phyloP scores from a whole-genome alignment of 2,888 invertebrate genomes.

The Amphipyra tragopoginis region DNA sequence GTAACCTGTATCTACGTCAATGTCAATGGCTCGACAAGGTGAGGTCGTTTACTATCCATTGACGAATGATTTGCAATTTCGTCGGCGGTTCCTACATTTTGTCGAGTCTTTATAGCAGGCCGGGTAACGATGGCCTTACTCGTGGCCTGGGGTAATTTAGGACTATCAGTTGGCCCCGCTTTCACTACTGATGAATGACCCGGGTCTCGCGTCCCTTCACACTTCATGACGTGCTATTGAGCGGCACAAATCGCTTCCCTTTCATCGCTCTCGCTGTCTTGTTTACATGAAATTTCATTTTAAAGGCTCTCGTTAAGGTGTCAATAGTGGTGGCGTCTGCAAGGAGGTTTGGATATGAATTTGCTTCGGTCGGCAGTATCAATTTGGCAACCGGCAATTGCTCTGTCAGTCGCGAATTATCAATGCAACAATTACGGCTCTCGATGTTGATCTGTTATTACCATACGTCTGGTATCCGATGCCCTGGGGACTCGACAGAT shows the following conservation, averaged over 20 bases:
- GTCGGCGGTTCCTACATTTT: conserved; percentile 63
- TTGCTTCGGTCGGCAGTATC: conserved; percentile 62
- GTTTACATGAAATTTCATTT: conserved; percentile 76
- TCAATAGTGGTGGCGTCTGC: conserved; percentile 66
- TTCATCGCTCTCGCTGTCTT: conserved; percentile 78
- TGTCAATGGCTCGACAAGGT: conserved; percentile 71
- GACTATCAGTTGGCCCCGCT: conserved; percentile 78
- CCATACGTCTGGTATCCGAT: conserved; percentile 74
- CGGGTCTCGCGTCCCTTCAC: conserved; percentile 73
- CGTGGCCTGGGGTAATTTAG: conserved; percentile 78
- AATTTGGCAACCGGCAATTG: conserved; percentile 75
- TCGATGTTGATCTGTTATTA: conserved; percentile 80
- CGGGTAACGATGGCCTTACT: conserved; percentile 70
- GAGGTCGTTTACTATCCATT: conserved; percentile 73
- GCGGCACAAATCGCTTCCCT: conserved; percentile 80
- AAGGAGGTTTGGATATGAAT: conserved; percentile 61
- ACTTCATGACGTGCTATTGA: conserved; percentile 73
- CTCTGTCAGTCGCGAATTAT: conserved; percentile 76
- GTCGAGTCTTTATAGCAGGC: conserved; percentile 62
- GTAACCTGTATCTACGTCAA: conserved; percentile 68
- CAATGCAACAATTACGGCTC: conserved; percentile 77
- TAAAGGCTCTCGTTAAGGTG: conserved; percentile 77
- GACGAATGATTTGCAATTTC: conserved; percentile 79
- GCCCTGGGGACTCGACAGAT: conserved; percentile 76
- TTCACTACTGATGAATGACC: conserved; percentile 84